phyloP scores from a whole-genome alignment of 2,888 invertebrate species.

The Amphipyra tragopoginis region DNA sequence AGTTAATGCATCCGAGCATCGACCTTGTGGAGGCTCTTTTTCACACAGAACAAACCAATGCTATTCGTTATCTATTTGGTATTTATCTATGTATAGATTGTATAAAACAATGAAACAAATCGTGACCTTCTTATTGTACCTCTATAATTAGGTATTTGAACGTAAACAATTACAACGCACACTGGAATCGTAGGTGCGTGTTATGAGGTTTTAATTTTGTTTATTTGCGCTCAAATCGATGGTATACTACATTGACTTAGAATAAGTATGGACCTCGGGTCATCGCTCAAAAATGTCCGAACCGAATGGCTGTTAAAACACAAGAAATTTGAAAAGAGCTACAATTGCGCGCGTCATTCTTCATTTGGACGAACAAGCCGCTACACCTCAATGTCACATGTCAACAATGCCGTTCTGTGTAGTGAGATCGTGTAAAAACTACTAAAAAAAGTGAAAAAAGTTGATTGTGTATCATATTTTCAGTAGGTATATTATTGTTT shows the following conservation, averaged over 20 bases:
- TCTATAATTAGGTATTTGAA: slow-evolving; percentile 72
- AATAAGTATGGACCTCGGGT: too few species aligned
- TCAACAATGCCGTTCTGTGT: too few species aligned
- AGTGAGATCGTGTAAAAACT: too few species aligned
- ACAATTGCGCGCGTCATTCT: too few species aligned
- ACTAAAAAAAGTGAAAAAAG: too few species aligned
- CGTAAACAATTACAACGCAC: slow-evolving; percentile 72
- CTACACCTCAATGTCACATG: too few species aligned
- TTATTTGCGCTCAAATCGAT: slow-evolving; percentile 9
- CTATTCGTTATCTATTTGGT: slow-evolving; percentile 65
- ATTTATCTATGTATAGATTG: slow-evolving; percentile 65
- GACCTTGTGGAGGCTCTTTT: slow-evolving; percentile 67
- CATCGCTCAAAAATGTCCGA: too few species aligned
- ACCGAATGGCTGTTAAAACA: too few species aligned
- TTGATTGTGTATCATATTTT: too few species aligned
- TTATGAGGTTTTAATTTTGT: slow-evolving; percentile 41
- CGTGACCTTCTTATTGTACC: slow-evolving; percentile 78
- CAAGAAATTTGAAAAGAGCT: too few species aligned
- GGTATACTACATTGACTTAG: slow-evolving; percentile 12
- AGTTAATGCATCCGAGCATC: slow-evolving; percentile 44
- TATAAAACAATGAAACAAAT: slow-evolving; percentile 81
- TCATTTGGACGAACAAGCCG: too few species aligned
- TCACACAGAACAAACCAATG: slow-evolving; percentile 70
- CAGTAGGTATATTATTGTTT: too few species aligned
- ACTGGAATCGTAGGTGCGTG: slow-evolving; percentile 59